Evolutionary conservation across 2,113 vertebrate species (phyloP), one percentile per base, ranked within the genome.

Genomic region (Pongo abelii): DNA sequence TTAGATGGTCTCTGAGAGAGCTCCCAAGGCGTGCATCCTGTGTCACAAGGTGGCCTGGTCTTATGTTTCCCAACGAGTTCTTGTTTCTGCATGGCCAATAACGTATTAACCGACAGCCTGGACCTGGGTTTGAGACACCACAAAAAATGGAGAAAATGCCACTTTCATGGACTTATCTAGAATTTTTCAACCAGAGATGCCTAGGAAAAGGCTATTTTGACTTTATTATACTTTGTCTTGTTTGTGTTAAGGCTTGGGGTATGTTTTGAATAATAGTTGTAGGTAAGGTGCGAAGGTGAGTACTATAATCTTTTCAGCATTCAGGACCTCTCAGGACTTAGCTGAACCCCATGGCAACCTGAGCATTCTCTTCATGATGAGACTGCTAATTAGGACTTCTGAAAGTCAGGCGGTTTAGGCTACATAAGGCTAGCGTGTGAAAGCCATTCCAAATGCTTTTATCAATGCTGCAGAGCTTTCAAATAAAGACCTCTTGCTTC

Each of bases 261-360:
- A 30, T 40, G 50, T 79, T 79, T 95, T 84, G 78, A 74, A 35
- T 48, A 23, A 59, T 8, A 4, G 4, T 1, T 30, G 43, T 52
- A 52, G 61, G 75, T 70, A 22, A 50, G 77, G 75, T 40, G 0
- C 30, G 38, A 8, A 35, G 13, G 8, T 78, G 3, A 32, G 7
- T 14, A 25, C 27, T 1, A 2, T 52, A 3, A 9, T 61, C 78
- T 72, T 64, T 84, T 32, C 32, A 52, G 86, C 25, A 17, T 13
- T 35, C 40, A 7, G 12, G 52, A 12, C 7, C 38, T 20, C 38
- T 52, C 2, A 52, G 23, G 74, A 69, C 18, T n/a, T 52, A 38
- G 20, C 64, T 4, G 5, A 61, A 43, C 0, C 1, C 22, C 0
- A 1, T 8, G 2, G 43, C 67, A n/a, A 8, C 50, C 17, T 0